Base-by-base conservation (phyloP, 2,113 vertebrate species). In the Dasyornis broadbenti region DNA sequence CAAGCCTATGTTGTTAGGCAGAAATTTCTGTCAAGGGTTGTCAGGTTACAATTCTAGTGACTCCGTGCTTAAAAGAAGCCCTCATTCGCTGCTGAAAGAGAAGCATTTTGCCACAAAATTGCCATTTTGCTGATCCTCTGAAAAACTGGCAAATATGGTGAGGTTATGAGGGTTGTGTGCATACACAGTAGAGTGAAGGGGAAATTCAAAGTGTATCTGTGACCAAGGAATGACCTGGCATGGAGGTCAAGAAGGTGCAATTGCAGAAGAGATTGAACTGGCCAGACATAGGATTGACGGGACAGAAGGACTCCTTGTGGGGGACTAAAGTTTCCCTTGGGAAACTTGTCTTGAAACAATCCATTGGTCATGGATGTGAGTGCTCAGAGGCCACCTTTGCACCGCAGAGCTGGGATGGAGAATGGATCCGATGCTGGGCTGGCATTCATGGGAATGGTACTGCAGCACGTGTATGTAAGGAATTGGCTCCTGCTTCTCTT, bases 401-500 rank as follows among this genome's bases (percentile, higher is more conserved):
- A 42, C 26, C 71, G n/a, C 21, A 66, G 31, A 91, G 13, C 13
- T 1, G 0, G 15, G 17, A 14, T 65, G 15, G 21, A 26, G 6
- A 14, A 70, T 47, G 24, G 30, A 82, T 20, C 4, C 15, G 66
- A 1, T 0, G 2, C 4, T 0, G 0, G 14, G 12, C 35, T 15
- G 15, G 65, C 0, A 0, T 3, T 68, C 14, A 20, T 0, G 0
- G 28, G 12, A 14, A 7, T n/a, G 11, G 17, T 50, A 22, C 8
- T 0, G 0, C 26, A 26, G 33, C 19, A 60, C 31, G 5, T 6
- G 2, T 27, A 16, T 0, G 0, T 5, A 59, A 72, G 26, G 28
- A 42, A n/a, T 7, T 0, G 0, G 16, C 22, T 54, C 0, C 0
- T 27, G 42, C n/a, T 0, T 0, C 1, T 2, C 15, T 13, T 71